Percentiles rank a stretch among this genome's conserved stretches.
Conservation (phyloP, 2,888 invertebrate genomes). For the Drosophila infuscata region DNA sequence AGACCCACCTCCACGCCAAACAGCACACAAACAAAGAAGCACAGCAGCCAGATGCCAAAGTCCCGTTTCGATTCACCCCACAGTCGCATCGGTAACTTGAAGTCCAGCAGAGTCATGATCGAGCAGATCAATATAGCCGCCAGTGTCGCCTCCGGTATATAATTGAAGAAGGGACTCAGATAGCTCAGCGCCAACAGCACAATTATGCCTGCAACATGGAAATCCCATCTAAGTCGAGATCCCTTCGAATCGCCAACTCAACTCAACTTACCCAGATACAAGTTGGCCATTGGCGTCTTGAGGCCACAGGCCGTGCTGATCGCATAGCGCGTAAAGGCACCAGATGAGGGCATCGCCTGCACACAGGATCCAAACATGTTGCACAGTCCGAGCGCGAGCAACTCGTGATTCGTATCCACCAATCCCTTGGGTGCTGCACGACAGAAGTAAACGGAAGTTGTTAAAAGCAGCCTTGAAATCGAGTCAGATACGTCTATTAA, state of each 20-base stretch:
- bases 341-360: constrained; percentile 94
- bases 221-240: background rate
- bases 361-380: constrained; percentile 94
- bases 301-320: constrained; percentile 95
- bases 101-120: constrained; percentile 87
- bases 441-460: background rate
- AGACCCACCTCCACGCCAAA: constrained; percentile 93
- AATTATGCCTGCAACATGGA: constrained; percentile 88
- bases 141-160: constrained; percentile 93
- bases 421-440: constrained; percentile 88
- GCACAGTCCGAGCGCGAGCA: constrained; percentile 92
- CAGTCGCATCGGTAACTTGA: constrained; percentile 86
- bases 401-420: constrained; percentile 95
- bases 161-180: constrained; percentile 95
- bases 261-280: constrained; percentile 80
- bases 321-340: constrained; percentile 94
- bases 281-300: constrained; percentile 89
- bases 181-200: constrained; percentile 93
- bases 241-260: too few relatives aligned
- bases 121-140: constrained; percentile 96
- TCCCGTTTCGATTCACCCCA: constrained; percentile 88
- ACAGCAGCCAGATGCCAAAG: constrained; percentile 88
- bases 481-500: background rate
- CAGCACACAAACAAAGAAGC: constrained; percentile 89
- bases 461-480: background rate